These are phyloP conservation scores for Trididemnum clinides DNA, from an alignment of 23 tunicate genomes.

Conservation along the genomic window DNA sequence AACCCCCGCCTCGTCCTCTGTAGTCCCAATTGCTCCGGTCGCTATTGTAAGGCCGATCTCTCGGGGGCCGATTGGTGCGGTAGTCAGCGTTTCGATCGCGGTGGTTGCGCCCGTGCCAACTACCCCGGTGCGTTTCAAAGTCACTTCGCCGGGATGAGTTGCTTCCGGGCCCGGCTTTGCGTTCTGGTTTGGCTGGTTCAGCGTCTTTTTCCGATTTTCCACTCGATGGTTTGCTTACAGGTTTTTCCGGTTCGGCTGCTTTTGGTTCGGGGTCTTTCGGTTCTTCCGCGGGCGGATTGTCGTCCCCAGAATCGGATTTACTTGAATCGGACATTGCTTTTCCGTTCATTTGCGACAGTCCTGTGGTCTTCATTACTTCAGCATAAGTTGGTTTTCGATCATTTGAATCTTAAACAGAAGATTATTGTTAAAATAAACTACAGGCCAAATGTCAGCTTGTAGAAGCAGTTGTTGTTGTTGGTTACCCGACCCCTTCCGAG, in stretches of 20 bases:
- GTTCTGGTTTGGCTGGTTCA: not conserved
- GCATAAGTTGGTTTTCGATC: constrained; percentile 51
- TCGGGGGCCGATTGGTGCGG: not conserved
- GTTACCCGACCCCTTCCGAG: no score
- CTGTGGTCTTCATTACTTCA: constrained; percentile 33
- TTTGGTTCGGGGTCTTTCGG: not conserved
- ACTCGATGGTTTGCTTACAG: not conserved
- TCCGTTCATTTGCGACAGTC: constrained; percentile 17
- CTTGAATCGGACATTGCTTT: constrained; percentile 32
- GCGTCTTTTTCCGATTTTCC: not conserved
- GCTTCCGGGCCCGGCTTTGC: constrained; percentile 8
- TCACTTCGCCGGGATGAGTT: constrained; percentile 17
- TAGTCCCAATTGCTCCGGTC: constrained; percentile 4
- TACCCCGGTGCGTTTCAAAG: constrained; percentile 7
- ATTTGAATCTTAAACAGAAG: constrained; percentile 21
- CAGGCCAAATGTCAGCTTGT: no score
- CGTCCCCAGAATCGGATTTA: constrained; percentile 59
- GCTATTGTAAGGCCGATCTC: not conserved
- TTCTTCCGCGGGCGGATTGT: constrained; percentile 15
- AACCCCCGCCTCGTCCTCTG: constrained; percentile 19
- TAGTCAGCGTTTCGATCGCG: constrained; percentile 32
- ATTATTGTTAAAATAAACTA: no score
- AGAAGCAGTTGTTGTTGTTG: no score
- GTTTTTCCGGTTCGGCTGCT: not conserved
- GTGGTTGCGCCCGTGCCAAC: not conserved